Evolutionary conservation across 2,113 vertebrate species (phyloP).

Genomic region (Anhinga anhinga): DNA sequence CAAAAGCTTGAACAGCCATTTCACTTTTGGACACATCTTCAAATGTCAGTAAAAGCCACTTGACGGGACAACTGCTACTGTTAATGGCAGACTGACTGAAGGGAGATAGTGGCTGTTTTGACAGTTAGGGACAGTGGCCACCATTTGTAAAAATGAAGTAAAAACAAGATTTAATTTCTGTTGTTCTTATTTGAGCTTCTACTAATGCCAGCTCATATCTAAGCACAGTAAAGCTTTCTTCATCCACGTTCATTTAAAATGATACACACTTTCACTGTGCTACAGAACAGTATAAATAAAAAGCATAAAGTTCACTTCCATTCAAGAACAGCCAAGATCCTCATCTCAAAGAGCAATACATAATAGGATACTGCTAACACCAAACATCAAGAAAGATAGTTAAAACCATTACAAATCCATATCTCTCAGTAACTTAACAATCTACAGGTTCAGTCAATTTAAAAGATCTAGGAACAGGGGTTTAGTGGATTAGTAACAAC

Average conservation of each 20-base stretch:
- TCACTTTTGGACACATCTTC: not conserved
- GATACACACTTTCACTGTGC: not conserved
- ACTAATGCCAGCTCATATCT: not conserved
- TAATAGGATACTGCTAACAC: not conserved
- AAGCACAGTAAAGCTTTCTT: not conserved
- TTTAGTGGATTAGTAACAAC: slow-evolving; percentile 77
- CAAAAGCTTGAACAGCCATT: not conserved
- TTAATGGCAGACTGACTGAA: not conserved
- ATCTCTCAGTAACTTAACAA: slow-evolving; percentile 44
- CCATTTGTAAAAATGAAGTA: not conserved
- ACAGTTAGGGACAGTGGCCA: not conserved
- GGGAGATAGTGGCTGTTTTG: not conserved
- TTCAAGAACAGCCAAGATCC: not conserved
- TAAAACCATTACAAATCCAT: slow-evolving; percentile 29
- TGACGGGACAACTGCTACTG: not conserved
- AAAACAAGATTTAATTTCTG: not conserved
- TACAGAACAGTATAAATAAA: not conserved
- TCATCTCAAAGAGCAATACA: not conserved
- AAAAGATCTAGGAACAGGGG: slow-evolving; percentile 55
- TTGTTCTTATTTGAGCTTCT: not conserved
- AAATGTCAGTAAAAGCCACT: not conserved
- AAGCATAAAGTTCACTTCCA: not conserved
- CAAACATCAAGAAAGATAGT: not conserved
- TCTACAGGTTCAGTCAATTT: slow-evolving; percentile 69
- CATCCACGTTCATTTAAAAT: not conserved